These are phyloP conservation scores for Amblyjoppa fuscipennis DNA, from an alignment of 2,888 invertebrate genomes.

Conservation along the genomic window DNA sequence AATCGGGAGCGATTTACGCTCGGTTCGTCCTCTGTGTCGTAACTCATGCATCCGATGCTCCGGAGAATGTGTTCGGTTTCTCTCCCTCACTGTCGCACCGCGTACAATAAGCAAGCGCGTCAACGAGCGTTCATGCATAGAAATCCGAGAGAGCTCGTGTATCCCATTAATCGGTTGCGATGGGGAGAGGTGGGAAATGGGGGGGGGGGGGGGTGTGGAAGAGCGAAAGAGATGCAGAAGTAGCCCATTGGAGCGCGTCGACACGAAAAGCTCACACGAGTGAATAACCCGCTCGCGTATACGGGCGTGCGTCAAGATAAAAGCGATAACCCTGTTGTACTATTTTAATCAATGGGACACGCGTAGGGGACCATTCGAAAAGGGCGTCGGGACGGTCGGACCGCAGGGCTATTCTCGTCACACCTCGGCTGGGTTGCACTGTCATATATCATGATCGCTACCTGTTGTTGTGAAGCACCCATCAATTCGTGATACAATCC, in stretches of 20 bases:
- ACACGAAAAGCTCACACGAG: constrained; percentile 61
- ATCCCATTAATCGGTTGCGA: constrained; percentile 44
- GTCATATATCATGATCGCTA: constrained; percentile 33
- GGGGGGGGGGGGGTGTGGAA: too few relatives aligned
- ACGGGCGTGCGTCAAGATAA: constrained; percentile 47
- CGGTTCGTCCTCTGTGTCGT: constrained; percentile 40
- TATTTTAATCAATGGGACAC: constrained; percentile 58
- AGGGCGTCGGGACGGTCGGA: constrained; percentile 4
- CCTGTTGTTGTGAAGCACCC: constrained; percentile 53
- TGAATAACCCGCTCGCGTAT: constrained; percentile 43
- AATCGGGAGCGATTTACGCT: constrained; percentile 32
- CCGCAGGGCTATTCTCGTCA: neutral
- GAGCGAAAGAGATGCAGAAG: constrained; percentile 29
- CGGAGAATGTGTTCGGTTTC: constrained; percentile 12
- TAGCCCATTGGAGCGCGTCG: constrained; percentile 54
- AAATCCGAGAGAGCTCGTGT: constrained; percentile 41
- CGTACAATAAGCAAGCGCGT: constrained; percentile 45
- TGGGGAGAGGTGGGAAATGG: neutral
- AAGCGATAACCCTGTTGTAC: constrained; percentile 57
- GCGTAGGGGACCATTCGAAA: constrained; percentile 16
- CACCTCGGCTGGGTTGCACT: neutral
- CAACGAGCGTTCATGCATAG: constrained; percentile 58
- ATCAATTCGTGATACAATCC: constrained; percentile 42
- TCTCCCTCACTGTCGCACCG: constrained; percentile 28
- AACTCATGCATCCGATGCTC: constrained; percentile 16